Conservation (phyloP, 2,797 vertebrate genomes). For the Siniperca undulata region DNA sequence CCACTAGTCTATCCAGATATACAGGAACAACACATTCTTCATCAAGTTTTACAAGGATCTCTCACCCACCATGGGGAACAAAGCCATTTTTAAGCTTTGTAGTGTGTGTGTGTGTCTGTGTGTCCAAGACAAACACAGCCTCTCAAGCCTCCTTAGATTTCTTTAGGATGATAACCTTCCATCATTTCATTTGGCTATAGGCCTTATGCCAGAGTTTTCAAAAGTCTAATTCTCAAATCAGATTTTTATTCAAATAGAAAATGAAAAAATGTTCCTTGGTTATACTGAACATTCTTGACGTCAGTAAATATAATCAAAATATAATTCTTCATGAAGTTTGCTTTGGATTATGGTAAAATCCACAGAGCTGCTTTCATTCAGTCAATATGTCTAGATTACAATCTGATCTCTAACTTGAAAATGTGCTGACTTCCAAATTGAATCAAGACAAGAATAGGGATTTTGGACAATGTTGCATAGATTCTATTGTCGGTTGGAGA, state of each 20-base stretch:
- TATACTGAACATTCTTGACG: slow-evolving; percentile 11
- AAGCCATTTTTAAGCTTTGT: slow-evolving; percentile 17
- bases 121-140: slow-evolving; percentile 40
- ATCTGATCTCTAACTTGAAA: slow-evolving; percentile 24
- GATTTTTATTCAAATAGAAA: slow-evolving; percentile 5
- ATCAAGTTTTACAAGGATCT: slow-evolving; percentile 51
- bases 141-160: slow-evolving; percentile 20
- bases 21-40: slow-evolving; percentile 52
- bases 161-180: slow-evolving; percentile 3
- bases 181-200: slow-evolving; percentile 27
- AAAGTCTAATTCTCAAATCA: not conserved
- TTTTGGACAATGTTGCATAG: not conserved
- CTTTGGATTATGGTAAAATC: slow-evolving; percentile 28
- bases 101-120: not conserved
- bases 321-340: slow-evolving; percentile 25
- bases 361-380: slow-evolving; percentile 30
- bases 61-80: slow-evolving; percentile 13
- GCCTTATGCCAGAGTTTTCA: not conserved
- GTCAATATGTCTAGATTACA: slow-evolving; percentile 5
- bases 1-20: slow-evolving; percentile 1
- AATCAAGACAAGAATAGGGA: slow-evolving; percentile 22
- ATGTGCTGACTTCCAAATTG: slow-evolving; percentile 19
- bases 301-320: slow-evolving; percentile 31
- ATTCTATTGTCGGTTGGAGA: slow-evolving; percentile 14
- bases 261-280: not conserved